These are phyloP conservation scores for Sphaerophoria rueppellii DNA, from an alignment of 2,888 invertebrate genomes.

Conservation along the genomic window DNA sequence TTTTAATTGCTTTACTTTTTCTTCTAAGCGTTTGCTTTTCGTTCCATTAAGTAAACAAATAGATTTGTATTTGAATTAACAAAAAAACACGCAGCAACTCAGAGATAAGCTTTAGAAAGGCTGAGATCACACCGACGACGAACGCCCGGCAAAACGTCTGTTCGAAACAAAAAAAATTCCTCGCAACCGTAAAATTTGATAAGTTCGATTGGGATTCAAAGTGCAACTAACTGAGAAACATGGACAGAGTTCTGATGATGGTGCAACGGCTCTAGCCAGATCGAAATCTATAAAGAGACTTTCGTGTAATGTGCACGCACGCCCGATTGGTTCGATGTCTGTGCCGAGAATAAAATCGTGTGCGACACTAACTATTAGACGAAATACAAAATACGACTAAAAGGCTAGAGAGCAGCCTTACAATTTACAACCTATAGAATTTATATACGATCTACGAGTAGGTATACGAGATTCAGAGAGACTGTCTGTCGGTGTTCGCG, in stretches of 20 bases:
- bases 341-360: conserved; percentile 57
- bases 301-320: conserved; percentile 55
- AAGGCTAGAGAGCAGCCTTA: conserved; percentile 19
- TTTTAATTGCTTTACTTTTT: conserved; percentile 39
- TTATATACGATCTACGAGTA: neutral
- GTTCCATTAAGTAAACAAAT: conserved; percentile 41
- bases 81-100: conserved; percentile 6
- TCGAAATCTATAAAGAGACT: conserved; percentile 35
- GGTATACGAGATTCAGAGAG: conserved; percentile 50
- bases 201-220: conserved; percentile 40
- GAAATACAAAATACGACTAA: neutral
- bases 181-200: neutral
- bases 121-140: conserved; percentile 16
- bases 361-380: conserved; percentile 36
- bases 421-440: no score
- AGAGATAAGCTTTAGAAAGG: neutral
- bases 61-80: conserved; percentile 52
- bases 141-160: conserved; percentile 37
- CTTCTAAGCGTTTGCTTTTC: neutral
- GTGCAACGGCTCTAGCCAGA: conserved; percentile 23
- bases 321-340: conserved; percentile 56
- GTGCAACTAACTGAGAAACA: conserved; percentile 43
- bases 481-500: conserved; percentile 65
- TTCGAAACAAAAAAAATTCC: no score
- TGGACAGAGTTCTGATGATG: conserved; percentile 14